A percentile compares a stretch with the other conserved stretches of the same genome.
phyloP scores from a whole-genome alignment of 1,140 invertebrate species.

The Gryon sp. region DNA sequence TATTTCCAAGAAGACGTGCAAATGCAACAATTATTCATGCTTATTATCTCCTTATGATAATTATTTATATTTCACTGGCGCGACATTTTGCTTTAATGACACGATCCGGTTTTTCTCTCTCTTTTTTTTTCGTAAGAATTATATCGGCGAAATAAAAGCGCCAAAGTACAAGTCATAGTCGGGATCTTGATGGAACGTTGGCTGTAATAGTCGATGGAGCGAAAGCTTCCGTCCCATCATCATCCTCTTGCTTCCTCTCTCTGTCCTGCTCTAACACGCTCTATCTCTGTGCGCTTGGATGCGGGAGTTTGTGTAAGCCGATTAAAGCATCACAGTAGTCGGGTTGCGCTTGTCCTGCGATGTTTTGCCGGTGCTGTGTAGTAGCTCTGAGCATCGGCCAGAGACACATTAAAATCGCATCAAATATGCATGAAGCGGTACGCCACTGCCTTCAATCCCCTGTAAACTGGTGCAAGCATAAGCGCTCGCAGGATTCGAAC shows the following conservation, averaged over 20 bases:
- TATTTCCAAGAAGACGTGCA: too few species aligned
- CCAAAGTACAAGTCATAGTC: constrained; percentile 55
- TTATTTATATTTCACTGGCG: too few species aligned
- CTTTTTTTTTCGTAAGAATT: constrained; percentile 27
- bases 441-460: constrained; percentile 57
- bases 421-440: constrained; percentile 74
- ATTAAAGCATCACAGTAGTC: constrained; percentile 76
- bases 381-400: constrained; percentile 65
- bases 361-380: constrained; percentile 64
- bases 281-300: too few species aligned
- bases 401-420: constrained; percentile 80
- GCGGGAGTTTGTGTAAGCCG: constrained; percentile 72
- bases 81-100: too few species aligned
- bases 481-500: constrained; percentile 63
- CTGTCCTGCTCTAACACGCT: too few species aligned
- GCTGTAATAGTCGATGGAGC: constrained; percentile 51
- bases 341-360: constrained; percentile 59
- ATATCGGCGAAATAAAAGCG: constrained; percentile 31
- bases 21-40: too few species aligned
- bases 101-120: constrained; percentile 16
- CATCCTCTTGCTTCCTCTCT: too few species aligned
- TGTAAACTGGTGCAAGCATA: constrained; percentile 59
- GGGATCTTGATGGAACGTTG: constrained; percentile 51
- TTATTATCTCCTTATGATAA: too few species aligned
- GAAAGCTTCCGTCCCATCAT: too few species aligned